A percentile compares a stretch with the other conserved stretches of the same genome.
Evolutionary conservation across 2,113 vertebrate species (phyloP).

Genomic region (Cebidichthys violaceus): DNA sequence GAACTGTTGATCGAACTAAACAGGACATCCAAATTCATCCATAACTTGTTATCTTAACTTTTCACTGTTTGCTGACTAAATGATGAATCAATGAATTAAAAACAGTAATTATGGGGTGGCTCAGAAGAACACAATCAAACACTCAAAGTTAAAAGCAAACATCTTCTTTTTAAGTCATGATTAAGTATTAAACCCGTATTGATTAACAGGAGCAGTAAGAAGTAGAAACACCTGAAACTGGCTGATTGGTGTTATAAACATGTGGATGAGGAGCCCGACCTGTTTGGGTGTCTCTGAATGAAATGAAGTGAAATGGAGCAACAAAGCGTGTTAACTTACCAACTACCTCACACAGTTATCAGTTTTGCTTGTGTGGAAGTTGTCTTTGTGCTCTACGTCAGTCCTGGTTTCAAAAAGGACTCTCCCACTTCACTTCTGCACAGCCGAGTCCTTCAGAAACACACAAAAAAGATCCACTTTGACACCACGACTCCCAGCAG

Average conservation of each 20-base stretch:
- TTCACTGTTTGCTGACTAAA: neutral
- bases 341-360: neutral
- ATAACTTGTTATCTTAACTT: no score
- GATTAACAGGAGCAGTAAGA: neutral
- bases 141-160: neutral
- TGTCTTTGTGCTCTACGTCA: neutral
- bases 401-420: neutral
- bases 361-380: neutral
- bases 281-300: neutral
- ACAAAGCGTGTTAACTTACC: slow-evolving; percentile 30
- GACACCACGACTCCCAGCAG: neutral
- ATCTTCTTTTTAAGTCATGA: neutral
- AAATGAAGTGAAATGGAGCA: neutral
- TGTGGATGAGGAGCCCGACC: neutral
- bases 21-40: no score
- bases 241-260: neutral
- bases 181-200: neutral
- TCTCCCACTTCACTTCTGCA: slow-evolving; percentile 15
- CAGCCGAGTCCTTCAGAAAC: slow-evolving; percentile 21
- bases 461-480: neutral
- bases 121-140: no score
- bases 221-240: neutral
- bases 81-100: neutral
- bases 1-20: no score
- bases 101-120: no score